Percentiles rank a stretch among this genome's conserved stretches.
These are phyloP conservation scores for Clinocottus analis DNA, from an alignment of 2,113 vertebrate genomes.

Conservation along the genomic window DNA sequence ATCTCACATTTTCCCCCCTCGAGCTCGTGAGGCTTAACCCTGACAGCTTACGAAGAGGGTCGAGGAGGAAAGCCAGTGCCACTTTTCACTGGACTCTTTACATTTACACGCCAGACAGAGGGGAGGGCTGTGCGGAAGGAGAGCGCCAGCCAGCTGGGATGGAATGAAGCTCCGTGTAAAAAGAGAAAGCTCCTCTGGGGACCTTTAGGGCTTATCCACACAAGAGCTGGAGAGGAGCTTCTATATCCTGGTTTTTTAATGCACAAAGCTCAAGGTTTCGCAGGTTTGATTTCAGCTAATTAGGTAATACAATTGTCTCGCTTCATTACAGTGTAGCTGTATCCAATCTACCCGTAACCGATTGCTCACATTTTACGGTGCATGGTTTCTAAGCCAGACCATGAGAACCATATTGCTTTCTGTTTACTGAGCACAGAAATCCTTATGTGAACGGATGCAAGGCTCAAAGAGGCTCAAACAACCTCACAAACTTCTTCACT, in stretches of 20 bases:
- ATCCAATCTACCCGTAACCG: background rate
- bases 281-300: conserved; percentile 20
- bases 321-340: conserved; percentile 1
- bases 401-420: background rate
- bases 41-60: conserved; percentile 64
- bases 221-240: conserved; percentile 21
- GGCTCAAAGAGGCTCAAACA: background rate
- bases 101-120: conserved; percentile 22
- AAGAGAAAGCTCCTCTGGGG: conserved; percentile 51
- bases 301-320: background rate
- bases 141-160: conserved; percentile 16
- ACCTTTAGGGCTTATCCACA: conserved; percentile 51
- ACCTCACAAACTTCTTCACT: background rate
- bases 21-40: conserved; percentile 60
- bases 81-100: conserved; percentile 48
- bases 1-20: conserved; percentile 71
- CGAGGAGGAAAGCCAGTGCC: conserved; percentile 45
- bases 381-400: background rate
- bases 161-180: conserved; percentile 39
- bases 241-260: background rate
- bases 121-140: conserved; percentile 11
- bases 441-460: background rate
- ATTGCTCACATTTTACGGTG: background rate
- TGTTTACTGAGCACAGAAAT: background rate
- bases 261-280: conserved; percentile 3